Base-by-base conservation (phyloP, 2,888 invertebrate species). In the Pterobdella sp. region DNA sequence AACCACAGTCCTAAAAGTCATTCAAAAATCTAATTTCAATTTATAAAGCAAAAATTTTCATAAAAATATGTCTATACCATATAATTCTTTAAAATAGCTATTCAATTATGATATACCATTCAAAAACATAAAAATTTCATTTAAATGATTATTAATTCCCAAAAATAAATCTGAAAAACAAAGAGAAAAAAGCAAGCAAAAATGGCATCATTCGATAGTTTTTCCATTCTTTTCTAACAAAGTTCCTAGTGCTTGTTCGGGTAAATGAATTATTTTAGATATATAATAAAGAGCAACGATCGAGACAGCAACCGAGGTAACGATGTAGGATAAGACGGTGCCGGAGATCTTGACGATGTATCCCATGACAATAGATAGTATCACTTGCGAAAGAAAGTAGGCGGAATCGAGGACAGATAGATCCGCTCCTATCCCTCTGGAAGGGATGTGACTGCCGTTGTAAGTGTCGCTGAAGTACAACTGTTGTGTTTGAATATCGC, bases 381-480 rank as follows among this genome's bases (percentile, higher is more conserved):
- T 78, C 32, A 76, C 76, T 71, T 77, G 85, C 0, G 85, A 83
- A 49, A 85, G 79, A 79, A 83, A 85, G 78, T 84, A 85, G 29
- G 85, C 84, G 66, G 82, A 81, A 79, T 86, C 85, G 42, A 86
- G 78, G 1, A 79, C 80, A 0, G 94, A 95, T 1, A 96, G 90
- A 82, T 96, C 95, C 0, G 94, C 94, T 10, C 94, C 95, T 66
- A 95, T 87, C 1, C 95, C 95, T n/a, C 95, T 80, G 75, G 36
- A 77, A 76, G 36, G 63, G 34, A n/a, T 64, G 18, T 60, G 70
- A n/a, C 22, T 49, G 10, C 73, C 35, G 14, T 72, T 69, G n/a
- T 37, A 73, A 1, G 74, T 77, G 72, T 84, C 82, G 74, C 78
- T 79, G 77, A 83, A 84, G 76, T 79, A 84, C 7, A 81, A 73